Evolutionary conservation across 2,888 invertebrate species (phyloP), one percentile per base, ranked within the genome.

Genomic region (Phasia obesa): DNA sequence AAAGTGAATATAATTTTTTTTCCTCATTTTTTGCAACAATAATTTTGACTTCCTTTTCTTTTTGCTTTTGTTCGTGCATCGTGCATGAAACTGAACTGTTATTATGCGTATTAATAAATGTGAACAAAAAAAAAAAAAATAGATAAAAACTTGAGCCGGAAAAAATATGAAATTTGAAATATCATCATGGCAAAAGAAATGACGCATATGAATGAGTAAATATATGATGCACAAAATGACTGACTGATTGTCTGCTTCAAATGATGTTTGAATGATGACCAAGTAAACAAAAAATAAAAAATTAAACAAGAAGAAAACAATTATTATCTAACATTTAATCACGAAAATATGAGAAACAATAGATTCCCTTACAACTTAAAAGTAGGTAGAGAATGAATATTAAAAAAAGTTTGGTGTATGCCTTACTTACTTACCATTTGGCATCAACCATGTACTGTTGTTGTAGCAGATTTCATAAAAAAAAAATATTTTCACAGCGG

Each of bases 71-170:
- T n/a, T 60, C 25, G 17, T 23, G 31, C 64, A 64, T 80, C 69
- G 44, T 74, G 69, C 67, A 67, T 78, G 42, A 57, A 67, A 76
- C 44, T 42, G 27, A 38, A 35, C 44, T 64, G 62, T 53, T 62
- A 57, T 53, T 69, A 80, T 69, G 80, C 80, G 80, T 75, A 64
- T 64, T 27, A 42, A 42, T n/a, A 15, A 55, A 70, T 75, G 74
- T 42, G 69, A 55, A 19, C 11, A n/a, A 59, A 35, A 44, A 13
- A 42, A 53, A 13, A 42, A 53, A 23, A 62, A 53, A 27, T 6
- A 6, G 11, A 31, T 9, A 35, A 51, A 62, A 7, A 21, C 9
- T 62, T 2, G 17, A 44, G 62, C 57, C 31, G 57, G 35, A 59
- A 71, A 60, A 71, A 59, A 57, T 59, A 65, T 65, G 49, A 65